Evolutionary conservation across 2,888 invertebrate genomes (phyloP).

Genomic region (Orchestes rusci): DNA sequence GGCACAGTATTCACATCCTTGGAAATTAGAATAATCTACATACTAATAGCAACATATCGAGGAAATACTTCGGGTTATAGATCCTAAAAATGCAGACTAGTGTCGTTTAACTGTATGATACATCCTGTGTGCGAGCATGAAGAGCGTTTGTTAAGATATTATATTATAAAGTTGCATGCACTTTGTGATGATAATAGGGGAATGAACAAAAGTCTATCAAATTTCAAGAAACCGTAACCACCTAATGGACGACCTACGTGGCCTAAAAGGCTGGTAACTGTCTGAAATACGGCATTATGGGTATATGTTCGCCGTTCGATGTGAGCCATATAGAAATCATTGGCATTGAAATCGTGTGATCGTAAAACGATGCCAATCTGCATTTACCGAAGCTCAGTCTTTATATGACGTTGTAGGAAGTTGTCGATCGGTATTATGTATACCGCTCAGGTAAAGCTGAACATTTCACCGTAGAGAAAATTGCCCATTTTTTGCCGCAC

Average conservation of each 20-base stretch:
- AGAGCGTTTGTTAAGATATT: too few species aligned
- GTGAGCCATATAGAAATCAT: slow-evolving; percentile 26
- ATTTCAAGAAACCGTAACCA: too few species aligned
- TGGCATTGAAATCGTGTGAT: slow-evolving; percentile 31
- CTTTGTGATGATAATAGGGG: too few species aligned
- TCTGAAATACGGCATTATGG: slow-evolving; percentile 13
- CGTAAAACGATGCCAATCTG: slow-evolving; percentile 29
- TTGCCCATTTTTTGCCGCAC: slow-evolving; percentile 9
- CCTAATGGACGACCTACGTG: slow-evolving; percentile 5
- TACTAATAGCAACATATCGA: too few species aligned
- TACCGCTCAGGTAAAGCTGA: slow-evolving; percentile 13
- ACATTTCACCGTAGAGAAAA: slow-evolving; percentile 9
- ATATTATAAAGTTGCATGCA: too few species aligned
- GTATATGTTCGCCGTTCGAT: slow-evolving; percentile 17
- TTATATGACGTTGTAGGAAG: slow-evolving; percentile 25
- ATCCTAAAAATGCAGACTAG: too few species aligned
- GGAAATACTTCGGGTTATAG: too few species aligned
- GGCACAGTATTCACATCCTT: too few species aligned
- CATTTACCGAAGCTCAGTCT: slow-evolving; percentile 26
- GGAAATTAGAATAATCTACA: too few species aligned
- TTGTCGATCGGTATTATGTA: slow-evolving; percentile 13
- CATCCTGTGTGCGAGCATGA: too few species aligned
- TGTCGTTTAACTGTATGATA: too few species aligned
- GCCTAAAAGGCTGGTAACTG: slow-evolving; percentile 9
- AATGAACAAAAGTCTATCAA: too few species aligned